These are phyloP conservation scores for Ormyrus nitidulus DNA, from an alignment of 2,888 invertebrate genomes.

Conservation along the genomic window DNA sequence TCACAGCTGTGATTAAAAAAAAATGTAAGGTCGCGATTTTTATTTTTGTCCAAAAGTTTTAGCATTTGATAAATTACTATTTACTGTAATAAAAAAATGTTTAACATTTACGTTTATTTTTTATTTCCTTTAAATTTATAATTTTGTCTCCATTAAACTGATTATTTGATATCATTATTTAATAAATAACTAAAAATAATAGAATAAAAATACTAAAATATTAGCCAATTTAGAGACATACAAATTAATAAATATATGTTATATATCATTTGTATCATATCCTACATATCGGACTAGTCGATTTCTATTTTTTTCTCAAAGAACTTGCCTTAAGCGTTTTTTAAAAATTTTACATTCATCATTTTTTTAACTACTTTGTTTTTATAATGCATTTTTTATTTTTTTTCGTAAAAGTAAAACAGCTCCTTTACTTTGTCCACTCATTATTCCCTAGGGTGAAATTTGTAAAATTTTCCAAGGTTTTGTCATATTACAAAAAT, in stretches of 20 bases:
- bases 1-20: no score
- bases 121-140: no score
- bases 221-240: no score
- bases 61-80: no score
- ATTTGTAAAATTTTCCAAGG: slow-evolving; percentile 34
- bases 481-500: slow-evolving; percentile 29
- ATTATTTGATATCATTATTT: no score
- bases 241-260: background rate
- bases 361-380: slow-evolving; percentile 27
- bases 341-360: slow-evolving; percentile 33
- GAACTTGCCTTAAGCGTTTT: slow-evolving; percentile 16
- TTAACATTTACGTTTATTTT: no score
- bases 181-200: no score
- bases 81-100: no score
- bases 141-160: no score
- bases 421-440: slow-evolving; percentile 43
- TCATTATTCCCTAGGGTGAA: slow-evolving; percentile 23
- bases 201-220: no score
- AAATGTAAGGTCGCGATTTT: no score
- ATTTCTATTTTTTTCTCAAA: slow-evolving; percentile 29
- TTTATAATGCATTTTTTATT: slow-evolving; percentile 5
- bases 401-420: slow-evolving; percentile 32
- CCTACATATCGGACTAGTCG: slow-evolving; percentile 53
- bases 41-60: no score
- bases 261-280: slow-evolving; percentile 44